These are phyloP conservation scores for Phymatocera aterrima DNA, from an alignment of 2,888 invertebrate species.

Conservation along the genomic window DNA sequence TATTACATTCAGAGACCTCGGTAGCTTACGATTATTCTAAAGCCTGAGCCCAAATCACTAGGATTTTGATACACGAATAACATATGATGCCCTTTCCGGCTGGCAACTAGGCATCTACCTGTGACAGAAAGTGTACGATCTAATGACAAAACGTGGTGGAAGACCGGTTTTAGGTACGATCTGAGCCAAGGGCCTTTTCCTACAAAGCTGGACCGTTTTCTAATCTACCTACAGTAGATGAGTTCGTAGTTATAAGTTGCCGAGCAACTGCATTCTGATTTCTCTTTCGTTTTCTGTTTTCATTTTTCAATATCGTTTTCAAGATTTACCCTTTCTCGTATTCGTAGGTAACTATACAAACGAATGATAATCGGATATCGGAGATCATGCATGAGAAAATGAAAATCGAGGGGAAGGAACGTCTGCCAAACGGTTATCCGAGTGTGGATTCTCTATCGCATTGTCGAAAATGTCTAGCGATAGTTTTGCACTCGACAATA, in stretches of 20 bases:
- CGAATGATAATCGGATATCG: background rate
- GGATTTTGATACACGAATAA: background rate
- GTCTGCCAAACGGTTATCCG: background rate
- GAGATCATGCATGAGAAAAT: no score
- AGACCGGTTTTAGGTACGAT: slow-evolving; percentile 32
- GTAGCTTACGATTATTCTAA: no score
- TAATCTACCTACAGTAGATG: background rate
- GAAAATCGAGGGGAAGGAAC: background rate
- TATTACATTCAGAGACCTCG: no score
- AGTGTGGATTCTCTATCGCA: background rate
- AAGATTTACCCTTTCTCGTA: background rate
- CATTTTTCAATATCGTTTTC: background rate
- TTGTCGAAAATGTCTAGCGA: background rate
- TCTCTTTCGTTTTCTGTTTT: background rate
- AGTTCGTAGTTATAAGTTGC: background rate
- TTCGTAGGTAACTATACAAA: background rate
- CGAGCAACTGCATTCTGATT: no score
- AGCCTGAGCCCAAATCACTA: no score
- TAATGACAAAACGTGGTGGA: slow-evolving; percentile 17
- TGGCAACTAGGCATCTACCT: background rate
- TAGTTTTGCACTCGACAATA: background rate
- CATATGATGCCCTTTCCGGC: background rate
- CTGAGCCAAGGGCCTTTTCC: slow-evolving; percentile 14
- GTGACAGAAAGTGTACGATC: background rate
- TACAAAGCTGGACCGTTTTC: background rate